phyloP scores from a whole-genome alignment of 2,113 vertebrate species.

The Casuarius casuarius region DNA sequence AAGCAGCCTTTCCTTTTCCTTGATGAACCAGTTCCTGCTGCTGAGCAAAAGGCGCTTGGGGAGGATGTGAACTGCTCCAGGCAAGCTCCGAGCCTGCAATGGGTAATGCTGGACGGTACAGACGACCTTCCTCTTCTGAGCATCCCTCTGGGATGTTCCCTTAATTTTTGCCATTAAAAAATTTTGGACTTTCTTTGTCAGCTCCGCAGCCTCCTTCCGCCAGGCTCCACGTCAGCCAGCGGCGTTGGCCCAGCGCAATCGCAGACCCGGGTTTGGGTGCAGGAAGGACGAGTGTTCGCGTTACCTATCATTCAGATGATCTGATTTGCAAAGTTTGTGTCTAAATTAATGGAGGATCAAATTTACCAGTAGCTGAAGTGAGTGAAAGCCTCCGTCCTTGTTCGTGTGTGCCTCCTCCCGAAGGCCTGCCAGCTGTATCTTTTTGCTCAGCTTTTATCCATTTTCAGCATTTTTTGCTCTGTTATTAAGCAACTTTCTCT shows the following conservation, averaged over 20 bases:
- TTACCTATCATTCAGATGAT: background rate
- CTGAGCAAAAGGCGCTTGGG: background rate
- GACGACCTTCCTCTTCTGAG: background rate
- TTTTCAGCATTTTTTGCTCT: background rate
- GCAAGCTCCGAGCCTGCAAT: background rate
- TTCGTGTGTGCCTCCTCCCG: fast-evolving
- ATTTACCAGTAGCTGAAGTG: background rate
- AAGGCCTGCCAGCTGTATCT: background rate
- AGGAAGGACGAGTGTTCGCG: background rate
- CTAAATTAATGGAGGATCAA: background rate
- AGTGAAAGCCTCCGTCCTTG: fast-evolving
- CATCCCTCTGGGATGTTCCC: background rate
- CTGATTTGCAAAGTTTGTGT: background rate
- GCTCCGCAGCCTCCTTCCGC: background rate
- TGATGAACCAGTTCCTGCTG: background rate
- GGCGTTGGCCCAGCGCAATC: background rate
- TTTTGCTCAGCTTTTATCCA: background rate
- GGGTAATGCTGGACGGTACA: background rate
- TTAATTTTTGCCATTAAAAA: background rate
- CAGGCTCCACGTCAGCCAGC: fast-evolving
- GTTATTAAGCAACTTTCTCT: background rate
- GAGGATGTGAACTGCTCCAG: background rate
- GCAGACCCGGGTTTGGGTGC: fast-evolving
- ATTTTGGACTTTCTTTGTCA: fast-evolving
- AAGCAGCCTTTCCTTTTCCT: background rate